These are phyloP conservation scores for Myrmophylax atrothorax DNA, from an alignment of 2,113 vertebrate species.

Conservation along the genomic window DNA sequence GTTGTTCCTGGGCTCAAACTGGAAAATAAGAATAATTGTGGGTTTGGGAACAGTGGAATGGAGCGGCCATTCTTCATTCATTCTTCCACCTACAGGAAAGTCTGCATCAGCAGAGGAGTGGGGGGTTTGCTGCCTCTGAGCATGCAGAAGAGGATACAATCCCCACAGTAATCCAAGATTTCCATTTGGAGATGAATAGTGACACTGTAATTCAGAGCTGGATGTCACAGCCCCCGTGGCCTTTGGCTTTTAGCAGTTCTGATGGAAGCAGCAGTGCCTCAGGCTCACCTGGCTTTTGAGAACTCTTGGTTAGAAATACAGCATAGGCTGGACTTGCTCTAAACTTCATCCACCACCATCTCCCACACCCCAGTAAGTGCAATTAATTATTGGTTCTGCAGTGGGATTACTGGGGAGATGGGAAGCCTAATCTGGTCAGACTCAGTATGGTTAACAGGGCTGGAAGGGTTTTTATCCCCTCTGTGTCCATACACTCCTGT, in stretches of 20 bases:
- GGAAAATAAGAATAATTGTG: slow-evolving; percentile 69
- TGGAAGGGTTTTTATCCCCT: too few relatives aligned
- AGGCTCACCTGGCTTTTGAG: neutral
- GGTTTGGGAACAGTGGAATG: slow-evolving; percentile 58
- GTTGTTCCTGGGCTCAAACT: slow-evolving; percentile 40
- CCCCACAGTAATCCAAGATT: slow-evolving; percentile 58
- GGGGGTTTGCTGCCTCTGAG: slow-evolving; percentile 47
- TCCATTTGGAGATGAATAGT: slow-evolving; percentile 58
- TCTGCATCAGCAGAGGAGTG: slow-evolving; percentile 12
- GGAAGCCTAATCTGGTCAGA: neutral
- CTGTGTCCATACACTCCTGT: neutral
- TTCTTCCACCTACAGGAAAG: slow-evolving; percentile 54
- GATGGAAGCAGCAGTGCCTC: neutral
- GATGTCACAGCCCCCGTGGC: neutral
- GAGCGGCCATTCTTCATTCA: slow-evolving; percentile 59
- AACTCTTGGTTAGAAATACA: neutral
- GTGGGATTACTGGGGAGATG: neutral
- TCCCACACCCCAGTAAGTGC: neutral
- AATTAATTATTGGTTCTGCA: neutral
- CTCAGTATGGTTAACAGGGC: neutral
- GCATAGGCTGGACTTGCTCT: neutral
- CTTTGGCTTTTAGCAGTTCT: neutral
- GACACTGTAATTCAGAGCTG: slow-evolving; percentile 51
- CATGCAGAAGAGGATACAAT: slow-evolving; percentile 40
- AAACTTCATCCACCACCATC: neutral